Base-by-base conservation (phyloP, 2,113 vertebrate genomes). In the Python bivittatus region DNA sequence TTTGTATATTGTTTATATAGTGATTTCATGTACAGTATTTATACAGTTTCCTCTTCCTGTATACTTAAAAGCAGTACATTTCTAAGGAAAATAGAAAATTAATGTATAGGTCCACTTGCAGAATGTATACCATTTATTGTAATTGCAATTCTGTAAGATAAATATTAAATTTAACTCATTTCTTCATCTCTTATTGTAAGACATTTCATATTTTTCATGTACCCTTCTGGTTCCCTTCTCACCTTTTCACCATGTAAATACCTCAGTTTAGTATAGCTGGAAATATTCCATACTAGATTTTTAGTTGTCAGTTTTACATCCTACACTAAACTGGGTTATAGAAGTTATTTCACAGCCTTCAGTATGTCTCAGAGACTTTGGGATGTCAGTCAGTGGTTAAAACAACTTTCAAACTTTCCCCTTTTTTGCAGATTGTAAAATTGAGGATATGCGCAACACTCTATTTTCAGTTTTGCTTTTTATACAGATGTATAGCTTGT, bases 221-320 rank as follows among this genome's bases (percentile, higher is more conserved):
- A 92, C 23, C 94, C 38, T 90, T 61, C 27, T 53, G 12, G 29
- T 29, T 90, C 48, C 52, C 56, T 84, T 20, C 79, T 58, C 2
- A 10, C 56, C 72, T 33, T 0, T 79, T 72, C 94, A 94, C 84
- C 92, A 11, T 6, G 8, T 52, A 86, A 23, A 93, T 2, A 92
- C 93, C 85, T 42, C 54, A 95, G 27, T 92, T 93, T 90, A 93
- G 10, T 44, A 44, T 89, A 91, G 86, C 91, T 90, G 33, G 38
- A 94, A 95, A 89, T 1, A 64, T 93, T 89, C 91, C 87, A 93
- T 94, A 11, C n/a, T 94, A 54, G 5, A 58, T 44, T 89, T 38
- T 48, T 93, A 61, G 52, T 85, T 92, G 60, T 89, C 83, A 91
- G 42, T 33, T 84, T 88, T 89, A 68, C 92, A 48, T 93, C 84